Evolutionary conservation across 2,113 vertebrate genomes (phyloP).

Genomic region (Sciurus niger): DNA sequence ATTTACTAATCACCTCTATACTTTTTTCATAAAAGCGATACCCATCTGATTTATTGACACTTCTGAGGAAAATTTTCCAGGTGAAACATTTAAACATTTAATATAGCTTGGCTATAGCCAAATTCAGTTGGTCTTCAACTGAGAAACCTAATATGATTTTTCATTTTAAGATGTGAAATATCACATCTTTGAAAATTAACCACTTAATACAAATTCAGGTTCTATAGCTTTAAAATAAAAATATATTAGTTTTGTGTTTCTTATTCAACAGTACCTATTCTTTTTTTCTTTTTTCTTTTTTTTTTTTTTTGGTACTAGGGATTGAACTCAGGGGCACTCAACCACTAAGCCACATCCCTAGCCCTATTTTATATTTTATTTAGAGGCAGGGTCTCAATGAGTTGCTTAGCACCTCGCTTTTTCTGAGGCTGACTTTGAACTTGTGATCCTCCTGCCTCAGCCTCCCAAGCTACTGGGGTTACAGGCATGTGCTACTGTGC

Average conservation of each 20-base stretch:
- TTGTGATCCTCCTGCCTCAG: too few species aligned
- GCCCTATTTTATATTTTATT: too few species aligned
- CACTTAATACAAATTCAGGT: slow-evolving; percentile 39
- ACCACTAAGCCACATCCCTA: too few species aligned
- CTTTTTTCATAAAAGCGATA: not conserved
- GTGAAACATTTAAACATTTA: slow-evolving; percentile 53
- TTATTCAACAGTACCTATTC: not conserved
- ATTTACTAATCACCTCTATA: not conserved
- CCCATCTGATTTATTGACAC: not conserved
- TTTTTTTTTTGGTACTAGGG: not conserved
- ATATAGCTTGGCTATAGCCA: slow-evolving; percentile 45
- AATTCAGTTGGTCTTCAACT: slow-evolving; percentile 57
- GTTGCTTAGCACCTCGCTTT: too few species aligned
- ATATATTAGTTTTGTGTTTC: slow-evolving; percentile 17
- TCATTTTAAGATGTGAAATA: slow-evolving; percentile 64
- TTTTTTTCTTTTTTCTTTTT: not conserved
- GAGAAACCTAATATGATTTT: slow-evolving; percentile 40
- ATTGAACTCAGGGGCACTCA: too few species aligned
- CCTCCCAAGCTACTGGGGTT: too few species aligned
- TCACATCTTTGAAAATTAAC: not conserved
- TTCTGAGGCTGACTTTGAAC: too few species aligned
- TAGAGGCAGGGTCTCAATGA: too few species aligned
- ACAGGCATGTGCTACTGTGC: too few species aligned
- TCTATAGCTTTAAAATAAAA: slow-evolving; percentile 51
- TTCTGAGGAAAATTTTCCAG: not conserved